Conservation (phyloP, 53 echinoderm and acorn worm species). For the Apostichopus leukothele region DNA sequence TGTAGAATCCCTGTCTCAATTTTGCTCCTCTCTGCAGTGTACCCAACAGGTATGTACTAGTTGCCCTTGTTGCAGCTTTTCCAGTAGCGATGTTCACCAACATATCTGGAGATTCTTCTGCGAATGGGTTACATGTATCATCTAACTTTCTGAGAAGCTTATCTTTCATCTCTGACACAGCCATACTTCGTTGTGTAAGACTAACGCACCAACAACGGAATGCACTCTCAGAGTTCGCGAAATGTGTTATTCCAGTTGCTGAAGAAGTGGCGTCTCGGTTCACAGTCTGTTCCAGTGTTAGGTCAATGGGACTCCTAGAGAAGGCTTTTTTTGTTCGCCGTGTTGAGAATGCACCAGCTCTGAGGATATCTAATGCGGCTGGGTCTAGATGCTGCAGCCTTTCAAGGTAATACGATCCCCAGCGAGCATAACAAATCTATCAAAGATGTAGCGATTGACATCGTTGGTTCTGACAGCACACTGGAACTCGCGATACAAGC, state of each 20-base stretch:
- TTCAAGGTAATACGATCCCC: conserved; percentile 50
- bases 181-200: conserved; percentile 51
- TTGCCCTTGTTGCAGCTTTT: conserved; percentile 40
- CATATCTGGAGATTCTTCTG: conserved; percentile 28
- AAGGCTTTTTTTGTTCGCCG: conserved; percentile 55
- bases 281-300: conserved; percentile 66
- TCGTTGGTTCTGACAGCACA: conserved; percentile 58
- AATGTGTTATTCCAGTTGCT: conserved; percentile 57
- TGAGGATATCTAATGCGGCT: conserved; percentile 36
- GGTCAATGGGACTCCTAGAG: conserved; percentile 57
- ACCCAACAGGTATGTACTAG: conserved; percentile 54
- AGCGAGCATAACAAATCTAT: conserved; percentile 64
- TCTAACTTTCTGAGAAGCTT: conserved; percentile 13
- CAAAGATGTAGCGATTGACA: conserved; percentile 47
- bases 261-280: conserved; percentile 69
- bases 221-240: conserved; percentile 50
- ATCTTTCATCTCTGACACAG: conserved; percentile 56
- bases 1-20: conserved; percentile 50
- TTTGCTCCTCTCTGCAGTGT: conserved; percentile 46
- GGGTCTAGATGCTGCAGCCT: conserved; percentile 39
- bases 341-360: conserved; percentile 62
- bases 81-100: conserved; percentile 59
- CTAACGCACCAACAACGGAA: conserved; percentile 60
- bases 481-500: conserved; percentile 58
- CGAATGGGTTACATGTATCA: conserved; percentile 40